Base-by-base conservation (phyloP, 1,140 invertebrate species). In the Triops cancriformis region DNA sequence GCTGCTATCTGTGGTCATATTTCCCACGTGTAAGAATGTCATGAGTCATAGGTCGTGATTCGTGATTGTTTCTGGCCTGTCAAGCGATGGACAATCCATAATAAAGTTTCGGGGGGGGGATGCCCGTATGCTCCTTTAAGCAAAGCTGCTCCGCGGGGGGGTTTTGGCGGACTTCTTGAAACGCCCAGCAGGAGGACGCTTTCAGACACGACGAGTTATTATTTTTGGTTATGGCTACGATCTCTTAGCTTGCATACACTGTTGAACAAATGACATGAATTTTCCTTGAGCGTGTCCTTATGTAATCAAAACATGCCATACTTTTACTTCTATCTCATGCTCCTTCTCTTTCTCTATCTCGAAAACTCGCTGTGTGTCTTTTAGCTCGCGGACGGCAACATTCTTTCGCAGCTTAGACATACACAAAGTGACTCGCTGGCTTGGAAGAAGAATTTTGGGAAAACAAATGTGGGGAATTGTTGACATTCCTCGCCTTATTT, bases 41-140 rank as follows among this genome's bases (percentile, higher is more conserved):
- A 64, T 64, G 51, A 64, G 51, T 64, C 51, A 64, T 64, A 64
- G 51, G 51, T 64, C 51, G 51, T 64, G 51, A 64, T 64, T 64
- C 51, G 51, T 64, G 51, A 64, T 64, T 64, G 51, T 64, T 64
- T 64, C 51, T 64, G 51, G 51, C 51, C 51, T 64, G 51, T 64
- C 51, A 64, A 37, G 31, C 31, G 18, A 64, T 64, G 51, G 14
- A 64, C 51, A 64, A 64, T 64, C 51, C 51, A 64, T 64, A 37
- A 37, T 37, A 64, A 64, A 64, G 10, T 64, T 64, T 64, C 23
- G 14, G 51, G 45, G 51, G 14, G 51, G 45, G 51, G 23, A 37
- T 37, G 18, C 51, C 14, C 51, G 51, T 64, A 64, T 23, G 51
- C 51, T 64, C 31, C 31, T 37, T n/a, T 64, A 64, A 64, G 51